Percentiles rank a stretch among this genome's conserved stretches.
phyloP scores from a whole-genome alignment of 2,797 vertebrate species.

The Chloroceryle amazona region DNA sequence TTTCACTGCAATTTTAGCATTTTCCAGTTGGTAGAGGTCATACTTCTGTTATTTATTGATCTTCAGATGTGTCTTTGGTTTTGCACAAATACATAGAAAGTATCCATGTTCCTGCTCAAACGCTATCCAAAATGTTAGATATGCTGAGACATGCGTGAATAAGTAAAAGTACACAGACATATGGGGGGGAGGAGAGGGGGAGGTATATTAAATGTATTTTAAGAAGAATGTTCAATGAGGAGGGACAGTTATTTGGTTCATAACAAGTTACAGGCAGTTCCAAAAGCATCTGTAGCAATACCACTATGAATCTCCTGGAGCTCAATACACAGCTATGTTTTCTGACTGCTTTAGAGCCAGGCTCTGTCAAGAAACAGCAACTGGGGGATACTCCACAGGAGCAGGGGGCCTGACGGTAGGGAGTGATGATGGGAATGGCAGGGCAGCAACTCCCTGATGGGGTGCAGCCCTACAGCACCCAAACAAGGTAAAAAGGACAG shows the following conservation, averaged over 20 bases:
- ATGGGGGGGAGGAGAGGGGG: fast-evolving
- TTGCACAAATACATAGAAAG: background rate
- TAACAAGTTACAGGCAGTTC: background rate
- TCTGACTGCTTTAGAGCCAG: background rate
- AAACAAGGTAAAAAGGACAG: background rate
- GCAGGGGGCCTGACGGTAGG: background rate
- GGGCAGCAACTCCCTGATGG: background rate
- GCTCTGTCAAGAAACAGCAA: background rate
- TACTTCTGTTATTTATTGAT: background rate
- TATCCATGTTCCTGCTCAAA: background rate
- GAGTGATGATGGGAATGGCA: background rate
- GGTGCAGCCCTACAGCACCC: background rate
- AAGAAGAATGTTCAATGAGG: background rate
- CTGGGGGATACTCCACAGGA: background rate
- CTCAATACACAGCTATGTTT: background rate
- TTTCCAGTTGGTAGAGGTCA: background rate
- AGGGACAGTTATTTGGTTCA: background rate
- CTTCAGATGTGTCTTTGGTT: background rate
- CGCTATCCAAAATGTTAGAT: background rate
- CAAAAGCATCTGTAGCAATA: background rate
- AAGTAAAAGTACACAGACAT: background rate
- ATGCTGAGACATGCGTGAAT: background rate
- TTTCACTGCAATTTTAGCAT: background rate
- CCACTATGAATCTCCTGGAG: background rate
- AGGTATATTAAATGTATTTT: background rate